Evolutionary conservation across 2,797 vertebrate species (phyloP).

Genomic region (Mus caroli): DNA sequence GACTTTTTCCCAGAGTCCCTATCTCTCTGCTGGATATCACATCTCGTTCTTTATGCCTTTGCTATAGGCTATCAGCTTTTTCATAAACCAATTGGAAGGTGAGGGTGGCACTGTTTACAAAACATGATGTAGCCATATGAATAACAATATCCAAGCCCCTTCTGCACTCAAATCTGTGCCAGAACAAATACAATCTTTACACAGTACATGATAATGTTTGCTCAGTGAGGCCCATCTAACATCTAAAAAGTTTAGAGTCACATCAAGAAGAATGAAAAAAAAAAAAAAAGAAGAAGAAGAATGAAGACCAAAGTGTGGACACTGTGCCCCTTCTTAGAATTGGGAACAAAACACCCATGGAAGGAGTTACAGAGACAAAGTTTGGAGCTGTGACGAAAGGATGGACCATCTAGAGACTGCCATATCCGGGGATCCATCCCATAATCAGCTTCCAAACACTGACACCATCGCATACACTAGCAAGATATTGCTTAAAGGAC

Average conservation of each 20-base stretch:
- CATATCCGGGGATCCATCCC: no score
- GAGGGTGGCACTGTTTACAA: background rate
- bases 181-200: background rate
- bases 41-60: background rate
- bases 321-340: no score
- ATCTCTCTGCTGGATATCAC: background rate
- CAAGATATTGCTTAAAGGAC: no score
- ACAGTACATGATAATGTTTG: background rate
- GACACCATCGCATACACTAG: no score
- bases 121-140: background rate
- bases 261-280: no score
- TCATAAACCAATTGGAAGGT: background rate
- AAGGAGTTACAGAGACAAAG: no score
- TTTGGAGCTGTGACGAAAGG: no score
- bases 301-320: no score
- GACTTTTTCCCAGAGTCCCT: background rate
- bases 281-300: no score
- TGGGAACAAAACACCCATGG: no score
- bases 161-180: background rate
- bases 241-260: background rate
- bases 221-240: background rate
- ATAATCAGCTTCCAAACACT: no score
- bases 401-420: no score
- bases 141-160: background rate
- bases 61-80: background rate